phyloP scores from a whole-genome alignment of 2,888 invertebrate species.

The Heliconius aoede region DNA sequence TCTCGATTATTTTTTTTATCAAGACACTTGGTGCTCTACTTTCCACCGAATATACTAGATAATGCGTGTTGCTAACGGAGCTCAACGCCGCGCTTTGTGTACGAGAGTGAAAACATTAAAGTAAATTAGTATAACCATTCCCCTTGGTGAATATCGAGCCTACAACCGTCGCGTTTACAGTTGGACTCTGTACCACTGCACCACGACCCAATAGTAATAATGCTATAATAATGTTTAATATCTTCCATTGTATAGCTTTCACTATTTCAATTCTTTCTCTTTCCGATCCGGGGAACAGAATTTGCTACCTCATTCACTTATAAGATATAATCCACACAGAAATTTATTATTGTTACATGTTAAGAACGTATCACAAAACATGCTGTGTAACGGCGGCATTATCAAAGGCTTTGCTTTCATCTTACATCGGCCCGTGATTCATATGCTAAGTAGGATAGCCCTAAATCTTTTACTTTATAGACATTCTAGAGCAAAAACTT shows the following conservation, averaged over 20 bases:
- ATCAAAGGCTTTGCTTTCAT: constrained; percentile 26
- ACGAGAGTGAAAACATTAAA: too few relatives aligned
- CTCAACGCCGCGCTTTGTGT: too few relatives aligned
- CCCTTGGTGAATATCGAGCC: too few relatives aligned
- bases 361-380: constrained; percentile 2
- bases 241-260: background rate
- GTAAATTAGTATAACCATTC: too few relatives aligned
- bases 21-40: too few relatives aligned
- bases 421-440: constrained; percentile 19
- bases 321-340: background rate
- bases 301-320: background rate
- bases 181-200: too few relatives aligned
- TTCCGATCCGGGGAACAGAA: background rate
- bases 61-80: too few relatives aligned
- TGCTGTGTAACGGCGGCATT: constrained; percentile 36
- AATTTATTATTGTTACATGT: constrained; percentile 4
- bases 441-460: constrained; percentile 17
- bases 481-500: background rate
- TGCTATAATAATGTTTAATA: background rate
- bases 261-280: background rate
- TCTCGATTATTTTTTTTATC: too few relatives aligned
- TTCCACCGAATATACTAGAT: too few relatives aligned
- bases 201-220: background rate
- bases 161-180: too few relatives aligned
- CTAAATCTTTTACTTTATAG: constrained; percentile 2